Evolutionary conservation across 2,797 vertebrate species (phyloP), one percentile per base, ranked within the genome.

Genomic region (Discoglossus pictus): DNA sequence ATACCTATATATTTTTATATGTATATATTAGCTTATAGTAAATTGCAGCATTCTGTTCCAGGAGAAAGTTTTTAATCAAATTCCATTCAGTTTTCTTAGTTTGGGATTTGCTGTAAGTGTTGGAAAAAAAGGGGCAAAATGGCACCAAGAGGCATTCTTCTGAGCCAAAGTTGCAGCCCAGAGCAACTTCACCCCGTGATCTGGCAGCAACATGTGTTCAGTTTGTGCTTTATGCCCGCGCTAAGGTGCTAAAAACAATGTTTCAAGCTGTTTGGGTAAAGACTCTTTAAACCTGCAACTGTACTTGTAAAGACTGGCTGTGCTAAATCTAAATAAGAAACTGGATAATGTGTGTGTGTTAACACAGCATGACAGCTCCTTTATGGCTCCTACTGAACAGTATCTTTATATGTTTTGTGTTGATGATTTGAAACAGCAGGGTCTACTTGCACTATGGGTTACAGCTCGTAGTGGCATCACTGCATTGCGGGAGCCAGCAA

Each of bases 171-270:
- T 27, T 35, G 43, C n/a, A 58, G 64, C 64, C 64, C 35, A 9
- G 12, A 18, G 64, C 40, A 50, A 58, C 43, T 8, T 56, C 27
- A 48, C 42, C 42, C 35, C 39, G 7, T 50, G 40, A 48, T 44
- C 40, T 13, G 12, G 17, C 39, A 31, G 27, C 27, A 27, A 25
- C 46, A n/a, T n/a, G 46, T 15, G 15, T 56, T 50, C 55, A 36
- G 36, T 50, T 20, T 21, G 7, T 55, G 15, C 25, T 31, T 56
- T 39, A 15, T 47, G 20, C 21, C 53, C 27, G 15, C 35, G 17
- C 25, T 36, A 38, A 66, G 31, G 43, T 58, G 16, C 52, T 24
- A 48, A 56, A 58, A 65, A 47, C 43, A 48, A 39, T 47, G 51
- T 36, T 12, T 58, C 53, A 25, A 40, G 52, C 64, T 50, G 53